A percentile compares a stretch with the other conserved stretches of the same genome.
Evolutionary conservation across 2,113 vertebrate species (phyloP).

Genomic region (Taurulus bubalis): DNA sequence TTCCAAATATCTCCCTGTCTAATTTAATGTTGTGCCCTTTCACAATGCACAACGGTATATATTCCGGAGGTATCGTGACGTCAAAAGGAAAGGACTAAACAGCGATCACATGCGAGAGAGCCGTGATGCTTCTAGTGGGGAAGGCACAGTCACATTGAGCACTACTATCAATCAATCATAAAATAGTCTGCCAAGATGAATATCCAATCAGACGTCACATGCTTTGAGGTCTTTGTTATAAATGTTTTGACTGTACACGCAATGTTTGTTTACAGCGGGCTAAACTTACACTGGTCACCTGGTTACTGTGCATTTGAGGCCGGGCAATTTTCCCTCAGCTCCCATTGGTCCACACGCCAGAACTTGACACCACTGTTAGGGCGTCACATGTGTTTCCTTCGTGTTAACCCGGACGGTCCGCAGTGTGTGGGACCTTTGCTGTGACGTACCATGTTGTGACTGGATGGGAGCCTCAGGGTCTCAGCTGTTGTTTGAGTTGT

Average conservation of each 20-base stretch:
- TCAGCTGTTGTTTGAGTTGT: conserved; percentile 37
- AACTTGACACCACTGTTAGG: conserved; percentile 25
- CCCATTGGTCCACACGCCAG: conserved; percentile 10
- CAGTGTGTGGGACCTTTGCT: background rate
- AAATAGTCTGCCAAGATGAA: background rate
- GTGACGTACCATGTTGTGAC: background rate
- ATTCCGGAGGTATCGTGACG: background rate
- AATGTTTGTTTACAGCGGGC: conserved; percentile 47
- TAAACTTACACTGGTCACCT: conserved; percentile 52
- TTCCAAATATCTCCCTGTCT: background rate
- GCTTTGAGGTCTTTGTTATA: conserved; percentile 14
- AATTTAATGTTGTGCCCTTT: conserved; percentile 21
- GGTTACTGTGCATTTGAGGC: background rate
- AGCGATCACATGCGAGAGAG: background rate
- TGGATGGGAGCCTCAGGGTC: background rate
- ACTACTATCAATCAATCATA: conserved; percentile 15
- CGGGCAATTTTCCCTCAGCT: conserved; percentile 39
- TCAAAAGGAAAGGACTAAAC: conserved; percentile 4
- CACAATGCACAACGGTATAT: background rate
- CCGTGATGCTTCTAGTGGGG: background rate
- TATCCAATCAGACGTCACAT: conserved; percentile 25
- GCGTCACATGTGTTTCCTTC: conserved; percentile 32
- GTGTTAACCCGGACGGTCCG: background rate
- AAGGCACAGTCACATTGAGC: background rate
- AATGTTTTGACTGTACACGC: conserved; percentile 9